Conservation (phyloP, 2,888 invertebrate genomes). For the Protophormia terraenovae region DNA sequence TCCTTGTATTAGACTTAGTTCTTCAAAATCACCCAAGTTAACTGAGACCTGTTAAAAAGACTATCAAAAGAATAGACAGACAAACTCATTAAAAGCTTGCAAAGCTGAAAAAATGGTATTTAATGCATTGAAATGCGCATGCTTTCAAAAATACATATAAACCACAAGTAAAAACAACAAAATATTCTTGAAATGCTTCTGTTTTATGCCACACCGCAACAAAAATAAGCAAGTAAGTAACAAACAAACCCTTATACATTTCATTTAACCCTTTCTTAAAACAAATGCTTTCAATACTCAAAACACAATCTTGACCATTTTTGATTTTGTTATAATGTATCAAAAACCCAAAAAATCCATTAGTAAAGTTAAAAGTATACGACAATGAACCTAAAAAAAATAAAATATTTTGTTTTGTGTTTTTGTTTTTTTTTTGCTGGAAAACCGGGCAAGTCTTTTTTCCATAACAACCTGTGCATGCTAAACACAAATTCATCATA, state of each 20-base stretch:
- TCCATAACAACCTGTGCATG: constrained; percentile 67
- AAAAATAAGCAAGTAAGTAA: no score
- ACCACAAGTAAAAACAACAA: constrained; percentile 26
- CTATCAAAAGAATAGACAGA: neutral
- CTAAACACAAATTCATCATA: constrained; percentile 71
- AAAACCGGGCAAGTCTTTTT: neutral
- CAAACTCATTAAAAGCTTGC: constrained; percentile 64
- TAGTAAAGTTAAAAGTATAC: constrained; percentile 41
- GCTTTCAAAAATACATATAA: constrained; percentile 68
- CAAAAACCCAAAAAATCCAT: constrained; percentile 60
- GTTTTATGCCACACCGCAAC: constrained; percentile 64
- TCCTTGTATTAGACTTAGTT: neutral
- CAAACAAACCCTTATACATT: constrained; percentile 62
- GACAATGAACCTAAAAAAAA: neutral
- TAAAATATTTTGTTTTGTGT: constrained; percentile 3
- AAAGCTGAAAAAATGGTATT: constrained; percentile 64
- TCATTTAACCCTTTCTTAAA: constrained; percentile 55
- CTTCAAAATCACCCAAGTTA: constrained; percentile 47
- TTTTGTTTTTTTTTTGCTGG: constrained; percentile 9
- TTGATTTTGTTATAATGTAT: constrained; percentile 41
- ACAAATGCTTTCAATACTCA: neutral
- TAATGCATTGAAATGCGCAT: constrained; percentile 72
- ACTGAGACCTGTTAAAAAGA: constrained; percentile 45
- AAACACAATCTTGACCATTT: constrained; percentile 7
- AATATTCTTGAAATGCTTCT: constrained; percentile 62